Conservation (phyloP, 2,888 invertebrate species). For the Pyrochroa serraticornis region DNA sequence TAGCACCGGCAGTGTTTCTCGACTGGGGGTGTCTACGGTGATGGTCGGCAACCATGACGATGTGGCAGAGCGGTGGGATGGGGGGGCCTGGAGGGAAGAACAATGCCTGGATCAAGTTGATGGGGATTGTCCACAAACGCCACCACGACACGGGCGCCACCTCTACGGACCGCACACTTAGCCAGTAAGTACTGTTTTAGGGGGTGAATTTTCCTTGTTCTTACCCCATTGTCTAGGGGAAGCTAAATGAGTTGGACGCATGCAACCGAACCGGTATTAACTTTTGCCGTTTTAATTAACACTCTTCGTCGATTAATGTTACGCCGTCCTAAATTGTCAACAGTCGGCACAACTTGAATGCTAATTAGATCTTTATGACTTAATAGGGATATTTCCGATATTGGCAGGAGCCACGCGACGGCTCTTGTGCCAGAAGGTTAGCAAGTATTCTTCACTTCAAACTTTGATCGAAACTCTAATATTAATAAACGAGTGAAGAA, state of each 20-base stretch:
- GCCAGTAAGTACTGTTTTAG: constrained; percentile 67
- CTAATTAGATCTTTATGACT: constrained; percentile 9
- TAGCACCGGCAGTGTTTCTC: constrained; percentile 30
- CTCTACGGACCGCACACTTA: constrained; percentile 69
- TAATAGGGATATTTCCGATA: background rate
- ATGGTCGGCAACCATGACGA: constrained; percentile 64
- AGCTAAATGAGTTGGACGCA: background rate
- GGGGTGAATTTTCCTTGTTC: too few species aligned
- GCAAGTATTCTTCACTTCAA: too few species aligned
- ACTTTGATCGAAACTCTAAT: too few species aligned
- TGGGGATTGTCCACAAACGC: constrained; percentile 80
- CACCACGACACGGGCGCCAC: constrained; percentile 67
- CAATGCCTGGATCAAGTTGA: constrained; percentile 83
- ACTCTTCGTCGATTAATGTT: background rate
- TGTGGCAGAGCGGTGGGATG: constrained; percentile 77
- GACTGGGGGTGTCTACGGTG: constrained; percentile 41
- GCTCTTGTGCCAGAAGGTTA: too few species aligned
- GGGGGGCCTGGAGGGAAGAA: constrained; percentile 77
- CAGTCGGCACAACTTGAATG: constrained; percentile 8
- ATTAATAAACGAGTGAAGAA: too few species aligned
- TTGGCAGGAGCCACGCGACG: too few species aligned
- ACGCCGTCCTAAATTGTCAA: constrained; percentile 9
- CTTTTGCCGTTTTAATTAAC: constrained; percentile 6
- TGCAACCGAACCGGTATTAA: background rate
- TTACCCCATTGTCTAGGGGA: too few species aligned